Conservation (phyloP, 2,113 vertebrate species). For the Pan paniscus region DNA sequence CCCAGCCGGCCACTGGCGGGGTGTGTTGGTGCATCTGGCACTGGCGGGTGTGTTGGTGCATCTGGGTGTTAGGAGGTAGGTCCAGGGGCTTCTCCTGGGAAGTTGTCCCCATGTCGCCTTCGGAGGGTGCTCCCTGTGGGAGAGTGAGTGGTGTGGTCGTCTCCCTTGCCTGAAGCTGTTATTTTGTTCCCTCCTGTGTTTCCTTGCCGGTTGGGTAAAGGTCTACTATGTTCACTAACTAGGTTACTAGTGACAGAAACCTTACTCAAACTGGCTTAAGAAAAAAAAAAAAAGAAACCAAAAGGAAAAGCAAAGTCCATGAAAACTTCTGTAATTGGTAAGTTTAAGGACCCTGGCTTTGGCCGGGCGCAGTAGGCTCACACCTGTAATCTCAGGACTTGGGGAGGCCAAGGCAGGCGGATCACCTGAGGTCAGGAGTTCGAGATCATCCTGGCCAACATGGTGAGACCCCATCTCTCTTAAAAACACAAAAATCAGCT, state of each 20-base stretch:
- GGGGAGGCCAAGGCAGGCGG: too few relatives aligned
- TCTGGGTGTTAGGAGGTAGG: background rate
- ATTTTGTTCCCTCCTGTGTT: background rate
- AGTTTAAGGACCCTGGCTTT: background rate
- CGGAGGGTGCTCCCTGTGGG: background rate
- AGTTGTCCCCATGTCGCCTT: background rate
- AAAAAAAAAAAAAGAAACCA: background rate
- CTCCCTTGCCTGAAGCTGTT: background rate
- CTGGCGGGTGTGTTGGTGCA: background rate
- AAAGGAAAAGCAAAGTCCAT: background rate
- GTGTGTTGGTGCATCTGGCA: too few relatives aligned
- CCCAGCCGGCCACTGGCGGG: background rate
- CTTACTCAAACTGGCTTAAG: background rate
- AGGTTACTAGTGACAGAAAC: background rate
- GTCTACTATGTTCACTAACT: background rate
- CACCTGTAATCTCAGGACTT: too few relatives aligned
- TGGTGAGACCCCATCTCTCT: too few relatives aligned
- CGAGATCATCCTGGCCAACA: too few relatives aligned
- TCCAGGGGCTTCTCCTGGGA: background rate
- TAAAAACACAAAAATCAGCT: too few relatives aligned
- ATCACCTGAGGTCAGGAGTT: too few relatives aligned
- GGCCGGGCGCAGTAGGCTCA: too few relatives aligned
- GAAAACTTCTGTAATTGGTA: background rate
- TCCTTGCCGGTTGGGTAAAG: background rate
- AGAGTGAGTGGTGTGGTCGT: background rate